These are phyloP conservation scores for Coptodon rendalli DNA, from an alignment of 2,113 vertebrate genomes.

Conservation along the genomic window DNA sequence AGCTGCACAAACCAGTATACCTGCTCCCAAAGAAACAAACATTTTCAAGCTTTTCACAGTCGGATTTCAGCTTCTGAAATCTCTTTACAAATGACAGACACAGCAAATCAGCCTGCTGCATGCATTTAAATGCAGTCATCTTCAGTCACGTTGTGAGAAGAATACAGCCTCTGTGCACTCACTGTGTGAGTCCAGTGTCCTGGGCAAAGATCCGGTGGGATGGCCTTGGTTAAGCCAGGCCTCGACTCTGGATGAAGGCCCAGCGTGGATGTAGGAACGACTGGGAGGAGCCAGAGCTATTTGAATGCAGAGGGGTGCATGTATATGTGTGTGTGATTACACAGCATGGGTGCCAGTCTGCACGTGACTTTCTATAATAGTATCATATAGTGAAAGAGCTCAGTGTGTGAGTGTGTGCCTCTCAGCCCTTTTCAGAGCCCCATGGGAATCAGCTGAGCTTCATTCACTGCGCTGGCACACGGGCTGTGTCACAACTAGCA, in stretches of 20 bases:
- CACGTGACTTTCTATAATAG: conserved; percentile 44
- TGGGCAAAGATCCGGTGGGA: conserved; percentile 53
- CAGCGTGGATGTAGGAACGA: conserved; percentile 31
- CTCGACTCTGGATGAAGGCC: conserved; percentile 28
- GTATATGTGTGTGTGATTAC: background rate
- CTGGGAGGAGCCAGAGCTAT: conserved; percentile 32
- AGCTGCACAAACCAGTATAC: background rate
- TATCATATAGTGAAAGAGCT: conserved; percentile 47
- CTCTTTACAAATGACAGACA: background rate
- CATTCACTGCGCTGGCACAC: conserved; percentile 59
- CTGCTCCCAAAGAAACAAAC: background rate
- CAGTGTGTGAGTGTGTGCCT: conserved; percentile 7
- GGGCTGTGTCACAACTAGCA: conserved; percentile 41
- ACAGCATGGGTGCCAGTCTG: conserved; percentile 9
- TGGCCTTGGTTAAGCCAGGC: conserved; percentile 34
- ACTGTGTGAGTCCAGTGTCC: conserved; percentile 55
- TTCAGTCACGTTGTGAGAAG: conserved; percentile 51
- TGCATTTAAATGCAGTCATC: conserved; percentile 27
- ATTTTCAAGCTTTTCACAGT: background rate
- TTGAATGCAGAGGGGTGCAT: conserved; percentile 32
- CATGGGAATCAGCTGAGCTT: conserved; percentile 68
- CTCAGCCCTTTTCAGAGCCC: conserved; percentile 45
- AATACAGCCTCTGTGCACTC: conserved; percentile 46
- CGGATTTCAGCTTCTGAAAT: background rate
- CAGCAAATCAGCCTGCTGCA: background rate